Evolutionary conservation across 2,113 vertebrate genomes (phyloP).

Genomic region (Merops nubicus): DNA sequence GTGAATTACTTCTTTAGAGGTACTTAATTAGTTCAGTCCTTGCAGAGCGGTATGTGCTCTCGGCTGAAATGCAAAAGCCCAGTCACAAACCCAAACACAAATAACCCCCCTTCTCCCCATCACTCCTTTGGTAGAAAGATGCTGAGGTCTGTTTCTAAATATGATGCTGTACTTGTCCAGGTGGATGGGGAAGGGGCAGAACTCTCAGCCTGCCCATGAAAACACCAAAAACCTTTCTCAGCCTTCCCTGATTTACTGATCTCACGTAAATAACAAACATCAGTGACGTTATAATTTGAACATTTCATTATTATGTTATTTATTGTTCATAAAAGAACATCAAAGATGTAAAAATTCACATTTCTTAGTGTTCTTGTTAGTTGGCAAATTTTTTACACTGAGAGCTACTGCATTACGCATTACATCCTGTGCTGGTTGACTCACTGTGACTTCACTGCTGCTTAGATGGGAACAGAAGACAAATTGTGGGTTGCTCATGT

Average conservation of each 20-base stretch:
- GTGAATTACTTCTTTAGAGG: background rate
- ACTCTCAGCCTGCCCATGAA: background rate
- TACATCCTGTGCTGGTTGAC: background rate
- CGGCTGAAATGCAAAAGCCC: background rate
- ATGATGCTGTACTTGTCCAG: background rate
- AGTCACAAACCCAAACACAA: background rate
- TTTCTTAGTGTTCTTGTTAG: background rate
- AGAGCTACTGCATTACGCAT: background rate
- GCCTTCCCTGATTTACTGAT: background rate
- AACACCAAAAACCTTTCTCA: background rate
- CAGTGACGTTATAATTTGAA: background rate
- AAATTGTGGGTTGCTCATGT: background rate
- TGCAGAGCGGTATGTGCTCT: background rate
- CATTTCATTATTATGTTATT: background rate
- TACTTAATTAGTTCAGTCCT: constrained; percentile 12
- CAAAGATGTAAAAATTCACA: background rate
- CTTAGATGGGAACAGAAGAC: background rate
- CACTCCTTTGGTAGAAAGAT: background rate
- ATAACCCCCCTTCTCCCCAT: background rate
- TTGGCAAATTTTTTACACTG: background rate
- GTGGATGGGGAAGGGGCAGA: background rate
- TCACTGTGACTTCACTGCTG: background rate
- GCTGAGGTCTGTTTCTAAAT: background rate
- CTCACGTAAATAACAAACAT: background rate
- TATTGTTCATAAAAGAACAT: background rate